Percentiles rank a stretch among this genome's conserved stretches.
Conservation (phyloP, 2,113 vertebrate genomes). For the Trematomus loennbergii region DNA sequence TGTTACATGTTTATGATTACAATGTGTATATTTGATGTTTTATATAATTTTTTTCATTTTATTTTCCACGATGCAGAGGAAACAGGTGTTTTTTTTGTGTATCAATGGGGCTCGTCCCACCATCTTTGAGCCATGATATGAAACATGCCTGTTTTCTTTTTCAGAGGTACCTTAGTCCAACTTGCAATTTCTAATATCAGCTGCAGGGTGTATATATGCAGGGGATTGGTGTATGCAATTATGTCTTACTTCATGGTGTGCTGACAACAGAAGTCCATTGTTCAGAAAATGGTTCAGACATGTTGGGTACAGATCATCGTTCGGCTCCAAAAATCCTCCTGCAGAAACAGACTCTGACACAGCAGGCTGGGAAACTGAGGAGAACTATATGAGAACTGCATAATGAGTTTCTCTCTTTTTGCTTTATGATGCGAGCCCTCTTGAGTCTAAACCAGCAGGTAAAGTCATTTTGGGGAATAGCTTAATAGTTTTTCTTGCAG, state of each 20-base stretch:
- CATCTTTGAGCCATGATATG: no score
- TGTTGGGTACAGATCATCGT: background rate
- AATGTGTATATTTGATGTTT: no score
- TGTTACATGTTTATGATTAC: no score
- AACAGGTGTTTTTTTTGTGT: no score
- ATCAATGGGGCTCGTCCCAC: no score
- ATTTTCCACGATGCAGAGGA: no score
- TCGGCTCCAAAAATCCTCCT: conserved; percentile 3
- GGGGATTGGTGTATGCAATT: background rate
- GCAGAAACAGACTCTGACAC: background rate
- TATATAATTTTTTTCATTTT: no score
- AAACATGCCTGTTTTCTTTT: no score
- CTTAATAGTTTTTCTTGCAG: background rate
- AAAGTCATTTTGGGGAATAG: background rate
- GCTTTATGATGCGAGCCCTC: background rate
- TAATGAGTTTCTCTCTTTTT: background rate
- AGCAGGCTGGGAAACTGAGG: conserved; percentile 6
- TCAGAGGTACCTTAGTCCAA: no score
- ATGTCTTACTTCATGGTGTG: conserved; percentile 1
- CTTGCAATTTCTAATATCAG: background rate
- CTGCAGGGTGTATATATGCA: no score
- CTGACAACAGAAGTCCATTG: background rate
- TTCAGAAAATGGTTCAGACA: conserved; percentile 9
- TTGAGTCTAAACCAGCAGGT: background rate
- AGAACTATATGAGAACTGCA: background rate